Percentiles rank a stretch among this genome's conserved stretches.
Conservation (phyloP, 2,113 vertebrate species). For the Setophaga kirtlandii region DNA sequence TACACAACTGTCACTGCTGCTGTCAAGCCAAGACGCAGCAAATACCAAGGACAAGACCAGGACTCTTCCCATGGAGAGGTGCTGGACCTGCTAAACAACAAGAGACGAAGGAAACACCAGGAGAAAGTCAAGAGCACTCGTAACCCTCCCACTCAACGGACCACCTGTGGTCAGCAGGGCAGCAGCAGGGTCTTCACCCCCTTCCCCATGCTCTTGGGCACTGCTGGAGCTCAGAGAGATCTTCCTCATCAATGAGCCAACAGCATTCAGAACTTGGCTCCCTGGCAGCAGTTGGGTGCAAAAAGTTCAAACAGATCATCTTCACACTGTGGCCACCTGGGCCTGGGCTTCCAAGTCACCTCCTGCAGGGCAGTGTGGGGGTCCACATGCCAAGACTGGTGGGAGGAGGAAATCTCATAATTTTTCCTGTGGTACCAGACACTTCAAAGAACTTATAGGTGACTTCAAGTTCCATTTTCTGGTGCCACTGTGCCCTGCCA, state of each 20-base stretch:
- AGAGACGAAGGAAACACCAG: neutral
- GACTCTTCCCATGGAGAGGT: neutral
- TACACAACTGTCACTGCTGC: neutral
- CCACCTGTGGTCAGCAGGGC: neutral
- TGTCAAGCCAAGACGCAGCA: neutral
- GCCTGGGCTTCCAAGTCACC: neutral
- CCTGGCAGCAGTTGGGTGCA: neutral
- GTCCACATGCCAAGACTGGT: neutral
- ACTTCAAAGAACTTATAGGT: neutral
- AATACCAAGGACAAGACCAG: neutral
- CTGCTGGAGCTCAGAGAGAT: neutral
- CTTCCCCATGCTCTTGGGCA: neutral
- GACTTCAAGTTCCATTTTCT: neutral
- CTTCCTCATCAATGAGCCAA: neutral
- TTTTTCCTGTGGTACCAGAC: neutral
- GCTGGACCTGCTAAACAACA: neutral
- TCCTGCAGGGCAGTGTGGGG: neutral
- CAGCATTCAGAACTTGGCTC: fast-evolving
- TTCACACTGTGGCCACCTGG: neutral
- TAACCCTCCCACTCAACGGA: neutral
- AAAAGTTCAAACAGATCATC: neutral
- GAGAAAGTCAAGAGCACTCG: neutral
- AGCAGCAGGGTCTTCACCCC: neutral
- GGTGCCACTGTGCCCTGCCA: neutral
- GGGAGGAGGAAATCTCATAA: fast-evolving